Evolutionary conservation across 2,888 invertebrate species (phyloP).

Genomic region (Zygaena filipendulae): DNA sequence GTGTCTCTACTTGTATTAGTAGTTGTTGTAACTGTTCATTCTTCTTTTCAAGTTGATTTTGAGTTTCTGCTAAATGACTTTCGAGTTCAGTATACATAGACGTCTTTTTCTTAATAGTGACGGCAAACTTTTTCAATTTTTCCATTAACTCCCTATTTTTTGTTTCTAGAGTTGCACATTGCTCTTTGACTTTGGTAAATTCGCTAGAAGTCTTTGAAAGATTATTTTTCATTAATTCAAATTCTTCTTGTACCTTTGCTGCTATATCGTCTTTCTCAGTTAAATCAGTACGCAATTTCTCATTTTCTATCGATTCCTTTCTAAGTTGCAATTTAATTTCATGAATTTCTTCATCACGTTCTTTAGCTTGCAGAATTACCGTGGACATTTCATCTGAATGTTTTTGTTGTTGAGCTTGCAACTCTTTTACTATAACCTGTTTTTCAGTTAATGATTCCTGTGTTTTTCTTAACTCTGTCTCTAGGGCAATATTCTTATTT

Average conservation of each 20-base stretch:
- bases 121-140: conserved; percentile 82
- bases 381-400: conserved; percentile 55
- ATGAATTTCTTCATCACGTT: conserved; percentile 67
- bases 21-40: conserved; percentile 40
- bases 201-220: conserved; percentile 39
- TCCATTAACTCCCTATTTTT: conserved; percentile 78
- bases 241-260: conserved; percentile 51
- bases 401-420: conserved; percentile 55
- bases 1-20: conserved; percentile 37
- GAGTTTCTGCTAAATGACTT: conserved; percentile 43
- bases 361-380: conserved; percentile 54
- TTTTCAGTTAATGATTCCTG: conserved; percentile 54
- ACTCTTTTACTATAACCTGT: conserved; percentile 47
- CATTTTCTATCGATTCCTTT: conserved; percentile 71
- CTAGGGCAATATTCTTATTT: conserved; percentile 34
- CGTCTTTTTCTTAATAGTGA: conserved; percentile 79
- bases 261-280: conserved; percentile 58
- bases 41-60: conserved; percentile 37
- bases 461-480: conserved; percentile 43
- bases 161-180: conserved; percentile 51
- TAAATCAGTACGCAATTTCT: conserved; percentile 71
- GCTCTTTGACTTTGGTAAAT: conserved; percentile 47
- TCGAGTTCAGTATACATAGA: conserved; percentile 74
- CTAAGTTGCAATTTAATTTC: conserved; percentile 61
- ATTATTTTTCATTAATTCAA: conserved; percentile 49